Base-by-base conservation (phyloP, 1,140 invertebrate species). In the Nebria ingens region DNA sequence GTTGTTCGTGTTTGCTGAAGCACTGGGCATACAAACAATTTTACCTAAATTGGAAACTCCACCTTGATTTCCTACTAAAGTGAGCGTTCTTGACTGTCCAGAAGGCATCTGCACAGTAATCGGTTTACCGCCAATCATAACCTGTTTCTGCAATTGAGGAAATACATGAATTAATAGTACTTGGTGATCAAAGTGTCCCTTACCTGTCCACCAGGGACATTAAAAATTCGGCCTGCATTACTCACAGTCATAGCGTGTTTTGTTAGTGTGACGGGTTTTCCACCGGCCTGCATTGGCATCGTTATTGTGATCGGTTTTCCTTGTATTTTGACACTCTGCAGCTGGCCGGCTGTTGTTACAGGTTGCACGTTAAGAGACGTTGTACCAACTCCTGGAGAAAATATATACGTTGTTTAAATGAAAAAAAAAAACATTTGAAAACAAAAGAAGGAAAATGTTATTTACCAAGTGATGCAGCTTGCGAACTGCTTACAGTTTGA, bases 281-380 rank as follows among this genome's bases (percentile, higher is more conserved):
- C 40, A 17, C 3, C 6, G 4, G 21, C 53, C 42, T 38, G 51
- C 34, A 51, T 2, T 2, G 84, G 82, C 29, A 86, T 77, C 0
- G 82, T 83, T 49, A 86, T 80, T 1, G 83, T 86, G 40, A 87
- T 83, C 0, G 85, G 84, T 64, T 85, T 83, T 0, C 79, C 80
- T 17, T 72, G 63, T 49, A 71, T 62, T 64, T 71, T 66, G 13
- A 69, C 60, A 29, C 68, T 63, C 52, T 67, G 63, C 51, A 76
- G 61, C 15, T 71, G 71, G 0, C 71, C 72, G 21, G 68, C 55
- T 19, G 56, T 73, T 2, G 68, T 67, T 15, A 67, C 63, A 13
- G 71, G 64, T 59, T 70, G 62, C 4, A 73, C 60, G 52, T 72
- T 71, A 11, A 73, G 65, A n/a, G 69, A 61, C 3, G 66, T 68